Percentiles rank a stretch among this genome's conserved stretches.
Conservation (phyloP, 2,888 invertebrate genomes). For the Sthenelais limicola region DNA sequence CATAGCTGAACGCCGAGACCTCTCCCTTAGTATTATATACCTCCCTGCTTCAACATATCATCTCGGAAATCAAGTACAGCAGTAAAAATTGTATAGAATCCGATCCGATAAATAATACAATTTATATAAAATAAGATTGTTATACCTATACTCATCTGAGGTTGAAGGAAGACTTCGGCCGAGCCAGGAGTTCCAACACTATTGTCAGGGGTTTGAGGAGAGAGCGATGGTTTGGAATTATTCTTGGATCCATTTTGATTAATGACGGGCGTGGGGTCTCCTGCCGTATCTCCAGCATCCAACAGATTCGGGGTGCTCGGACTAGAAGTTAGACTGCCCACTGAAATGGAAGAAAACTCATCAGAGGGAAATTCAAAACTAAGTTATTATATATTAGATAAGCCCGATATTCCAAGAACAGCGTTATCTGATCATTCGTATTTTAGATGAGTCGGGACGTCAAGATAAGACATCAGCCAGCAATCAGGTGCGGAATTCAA, state of each 20-base stretch:
- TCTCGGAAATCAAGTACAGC: conserved; percentile 3
- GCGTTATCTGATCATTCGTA: too few species aligned
- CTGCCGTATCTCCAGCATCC: conserved; percentile 1
- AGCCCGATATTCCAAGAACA: too few species aligned
- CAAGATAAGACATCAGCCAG: too few species aligned
- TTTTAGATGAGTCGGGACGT: too few species aligned
- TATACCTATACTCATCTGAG: conserved; percentile 63
- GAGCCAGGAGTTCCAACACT: conserved; percentile 48
- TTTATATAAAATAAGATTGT: not conserved
- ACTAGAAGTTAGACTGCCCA: conserved; percentile 27
- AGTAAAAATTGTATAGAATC: not conserved
- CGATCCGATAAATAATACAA: not conserved
- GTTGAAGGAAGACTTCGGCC: conserved; percentile 67
- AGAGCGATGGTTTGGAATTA: not conserved
- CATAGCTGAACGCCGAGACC: too few species aligned
- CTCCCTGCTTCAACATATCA: too few species aligned
- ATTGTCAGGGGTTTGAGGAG: conserved; percentile 49
- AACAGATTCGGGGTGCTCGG: conserved; percentile 17
- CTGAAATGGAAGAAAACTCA: too few species aligned
- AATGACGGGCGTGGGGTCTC: not conserved
- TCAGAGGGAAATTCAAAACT: too few species aligned
- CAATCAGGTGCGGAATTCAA: too few species aligned
- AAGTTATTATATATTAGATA: too few species aligned
- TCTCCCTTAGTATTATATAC: too few species aligned
- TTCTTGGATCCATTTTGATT: conserved; percentile 14